Evolutionary conservation across 2,888 invertebrate genomes (phyloP).

Genomic region (Apodemia duryi): DNA sequence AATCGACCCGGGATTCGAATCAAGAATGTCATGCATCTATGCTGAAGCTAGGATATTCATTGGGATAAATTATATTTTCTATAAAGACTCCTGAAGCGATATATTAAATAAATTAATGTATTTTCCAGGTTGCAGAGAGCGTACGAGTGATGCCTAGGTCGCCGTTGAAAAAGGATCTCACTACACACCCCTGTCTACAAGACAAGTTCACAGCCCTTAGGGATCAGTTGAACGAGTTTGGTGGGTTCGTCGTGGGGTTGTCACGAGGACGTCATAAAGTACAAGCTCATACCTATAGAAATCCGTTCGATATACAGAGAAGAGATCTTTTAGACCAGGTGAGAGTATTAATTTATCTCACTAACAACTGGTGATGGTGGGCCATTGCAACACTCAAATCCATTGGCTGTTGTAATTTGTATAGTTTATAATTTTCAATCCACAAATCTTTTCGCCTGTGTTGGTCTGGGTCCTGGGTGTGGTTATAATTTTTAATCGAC

Average conservation of each 20-base stretch:
- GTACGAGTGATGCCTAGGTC: conserved; percentile 86
- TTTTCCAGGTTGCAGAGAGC: conserved; percentile 83
- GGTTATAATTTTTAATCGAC: too few species aligned
- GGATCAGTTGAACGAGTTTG: conserved; percentile 92
- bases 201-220: conserved; percentile 90
- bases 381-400: too few species aligned
- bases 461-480: too few species aligned
- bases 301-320: conserved; percentile 97
- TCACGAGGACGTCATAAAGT: conserved; percentile 75
- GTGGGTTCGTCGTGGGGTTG: conserved; percentile 89
- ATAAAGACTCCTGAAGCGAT: too few species aligned
- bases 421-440: too few species aligned
- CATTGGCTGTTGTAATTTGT: too few species aligned
- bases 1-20: too few species aligned
- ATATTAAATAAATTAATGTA: background rate
- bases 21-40: too few species aligned
- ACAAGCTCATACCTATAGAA: conserved; percentile 85
- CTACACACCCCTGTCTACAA: conserved; percentile 88
- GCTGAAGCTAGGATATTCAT: too few species aligned
- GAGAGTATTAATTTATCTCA: conserved; percentile 23
- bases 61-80: too few species aligned
- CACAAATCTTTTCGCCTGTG: too few species aligned
- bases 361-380: too few species aligned
- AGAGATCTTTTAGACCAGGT: conserved; percentile 92
- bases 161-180: conserved; percentile 87